Evolutionary conservation across 2,113 vertebrate genomes (phyloP).

Genomic region (Empidonax traillii): DNA sequence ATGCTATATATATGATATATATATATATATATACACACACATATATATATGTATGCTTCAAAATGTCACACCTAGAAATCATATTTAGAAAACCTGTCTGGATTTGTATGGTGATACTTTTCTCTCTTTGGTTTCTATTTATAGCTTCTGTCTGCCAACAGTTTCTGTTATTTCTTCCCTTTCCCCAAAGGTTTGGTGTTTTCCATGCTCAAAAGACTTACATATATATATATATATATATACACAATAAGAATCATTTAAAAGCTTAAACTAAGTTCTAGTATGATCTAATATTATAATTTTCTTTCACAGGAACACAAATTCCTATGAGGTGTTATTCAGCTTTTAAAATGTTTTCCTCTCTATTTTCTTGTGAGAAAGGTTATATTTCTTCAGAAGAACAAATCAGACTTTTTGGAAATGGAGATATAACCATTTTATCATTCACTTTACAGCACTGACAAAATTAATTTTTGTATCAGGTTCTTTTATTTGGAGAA

Average conservation of each 20-base stretch:
- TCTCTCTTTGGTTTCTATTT: not conserved
- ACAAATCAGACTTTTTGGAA: not conserved
- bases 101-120: not conserved
- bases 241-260: not conserved
- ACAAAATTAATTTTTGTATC: not conserved
- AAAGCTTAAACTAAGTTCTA: not conserved
- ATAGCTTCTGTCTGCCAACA: not conserved
- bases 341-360: not conserved
- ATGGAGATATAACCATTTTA: not conserved
- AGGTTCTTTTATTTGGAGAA: not conserved
- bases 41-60: not conserved
- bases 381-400: not conserved
- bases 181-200: rapidly evolving
- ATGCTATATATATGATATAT: not conserved
- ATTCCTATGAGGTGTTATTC: not conserved
- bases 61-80: not conserved
- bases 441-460: not conserved
- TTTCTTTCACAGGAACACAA: not conserved
- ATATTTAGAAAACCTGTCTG: not conserved
- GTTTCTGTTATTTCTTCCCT: not conserved
- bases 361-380: not conserved
- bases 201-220: not conserved
- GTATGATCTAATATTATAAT: not conserved
- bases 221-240: no score
- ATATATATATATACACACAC: not conserved